Base-by-base conservation (phyloP, 2,797 vertebrate species). In the Ctenopoma kingsleyae region DNA sequence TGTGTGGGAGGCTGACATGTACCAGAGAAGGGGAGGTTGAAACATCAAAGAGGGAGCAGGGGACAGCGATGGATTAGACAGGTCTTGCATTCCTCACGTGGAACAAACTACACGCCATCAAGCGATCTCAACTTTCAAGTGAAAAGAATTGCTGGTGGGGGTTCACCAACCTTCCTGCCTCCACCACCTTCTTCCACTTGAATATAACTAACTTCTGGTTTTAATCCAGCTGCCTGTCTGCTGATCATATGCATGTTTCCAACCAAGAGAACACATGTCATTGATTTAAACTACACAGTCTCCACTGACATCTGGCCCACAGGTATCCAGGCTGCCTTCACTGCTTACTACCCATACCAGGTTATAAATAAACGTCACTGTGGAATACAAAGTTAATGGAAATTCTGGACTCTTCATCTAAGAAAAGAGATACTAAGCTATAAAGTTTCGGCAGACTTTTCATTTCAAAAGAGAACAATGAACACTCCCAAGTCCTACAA, bases 71-170 rank as follows among this genome's bases (percentile, higher is more conserved):
- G 49, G 51, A 78, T 80, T 52, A 71, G 81, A 84, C 78, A 66
- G 76, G 70, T 86, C 80, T 63, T 60, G 74, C 87, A 88, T 91
- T 91, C 89, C 89, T 88, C 13, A 80, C 62, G 71, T 62, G 51
- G 74, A 85, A 74, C 81, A 76, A 85, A 67, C 66, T 79, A 71
- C 57, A 23, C 52, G 63, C 38, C 51, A 60, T 85, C 54, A 74
- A 78, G 55, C 57, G 36, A 41, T 55, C 62, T 46, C 22, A 30
- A 11, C 51, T 43, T 16, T 23, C 36, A 63, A 11, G 22, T 17
- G 48, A 20, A 35, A 27, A 59, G 67, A 61, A 44, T 30, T 15
- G 19, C 69, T 49, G 25, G 32, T 19, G 40, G 43, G 62, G 41
- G 47, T 71, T 71, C 43, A 57, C 52, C 2, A 46, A 58, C 59